Conservation (phyloP, 2,113 vertebrate genomes). For the Lethenteron reissneri region DNA sequence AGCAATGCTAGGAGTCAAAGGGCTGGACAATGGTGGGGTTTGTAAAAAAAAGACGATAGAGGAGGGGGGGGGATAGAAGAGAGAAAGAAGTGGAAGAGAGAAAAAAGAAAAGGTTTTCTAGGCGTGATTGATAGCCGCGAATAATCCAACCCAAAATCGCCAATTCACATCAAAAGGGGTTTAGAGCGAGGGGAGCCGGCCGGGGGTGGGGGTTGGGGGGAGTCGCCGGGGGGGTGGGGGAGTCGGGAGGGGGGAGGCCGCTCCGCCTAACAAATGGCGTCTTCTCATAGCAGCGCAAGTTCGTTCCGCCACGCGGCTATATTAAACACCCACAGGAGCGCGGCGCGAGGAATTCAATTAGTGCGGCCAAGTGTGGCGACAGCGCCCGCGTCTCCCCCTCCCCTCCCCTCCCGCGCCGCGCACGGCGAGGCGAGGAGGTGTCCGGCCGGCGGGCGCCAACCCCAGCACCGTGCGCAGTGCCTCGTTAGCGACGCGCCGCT, state of each 20-base stretch:
- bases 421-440: neutral
- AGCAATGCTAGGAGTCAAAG: slow-evolving; percentile 6
- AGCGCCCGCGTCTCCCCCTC: neutral
- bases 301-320: neutral
- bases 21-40: slow-evolving; percentile 5
- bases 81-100: too few species aligned
- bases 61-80: too few species aligned
- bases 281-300: neutral
- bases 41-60: neutral
- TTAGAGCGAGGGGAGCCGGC: neutral
- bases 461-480: neutral
- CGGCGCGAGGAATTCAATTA: neutral
- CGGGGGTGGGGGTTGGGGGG: neutral
- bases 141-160: slow-evolving; percentile 3
- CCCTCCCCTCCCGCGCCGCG: neutral
- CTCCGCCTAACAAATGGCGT: neutral
- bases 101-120: neutral
- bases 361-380: neutral
- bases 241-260: neutral
- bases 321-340: slow-evolving; percentile 4
- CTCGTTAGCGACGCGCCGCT: neutral
- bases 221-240: neutral
- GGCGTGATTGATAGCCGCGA: slow-evolving; percentile 6
- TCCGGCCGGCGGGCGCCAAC: neutral
- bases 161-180: slow-evolving; percentile 6